Evolutionary conservation across 2,113 vertebrate genomes (phyloP).

Genomic region (Narcine bancroftii): DNA sequence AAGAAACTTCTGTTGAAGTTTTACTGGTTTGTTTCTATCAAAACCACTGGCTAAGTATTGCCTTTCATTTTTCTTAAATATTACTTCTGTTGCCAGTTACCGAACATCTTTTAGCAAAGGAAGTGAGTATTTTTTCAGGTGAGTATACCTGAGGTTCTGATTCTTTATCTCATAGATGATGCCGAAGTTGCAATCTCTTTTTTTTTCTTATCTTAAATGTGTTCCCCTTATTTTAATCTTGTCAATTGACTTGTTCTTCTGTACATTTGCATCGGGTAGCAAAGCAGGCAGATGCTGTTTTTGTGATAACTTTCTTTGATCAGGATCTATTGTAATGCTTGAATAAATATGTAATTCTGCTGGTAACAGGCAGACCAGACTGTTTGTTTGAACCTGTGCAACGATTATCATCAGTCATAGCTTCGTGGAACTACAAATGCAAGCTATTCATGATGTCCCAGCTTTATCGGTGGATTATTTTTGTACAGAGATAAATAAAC

Average conservation of each 20-base stretch:
- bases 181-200: neutral
- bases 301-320: constrained; percentile 21
- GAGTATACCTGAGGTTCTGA: neutral
- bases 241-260: neutral
- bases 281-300: neutral
- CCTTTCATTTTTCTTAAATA: neutral
- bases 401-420: neutral
- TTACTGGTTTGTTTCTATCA: neutral
- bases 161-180: neutral
- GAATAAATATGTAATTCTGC: neutral
- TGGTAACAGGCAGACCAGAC: neutral
- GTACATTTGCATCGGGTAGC: neutral
- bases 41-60: neutral
- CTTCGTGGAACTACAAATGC: constrained; percentile 11
- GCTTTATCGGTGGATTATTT: constrained; percentile 5
- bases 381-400: constrained; percentile 8
- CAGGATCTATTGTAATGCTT: constrained; percentile 23
- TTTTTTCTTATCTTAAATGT: neutral
- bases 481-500: neutral
- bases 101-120: neutral
- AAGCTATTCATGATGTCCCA: neutral
- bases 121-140: neutral
- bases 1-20: neutral
- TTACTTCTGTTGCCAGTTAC: neutral
- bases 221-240: neutral